Evolutionary conservation across 2,888 invertebrate species (phyloP).

Genomic region (Limnephilus lunatus): DNA sequence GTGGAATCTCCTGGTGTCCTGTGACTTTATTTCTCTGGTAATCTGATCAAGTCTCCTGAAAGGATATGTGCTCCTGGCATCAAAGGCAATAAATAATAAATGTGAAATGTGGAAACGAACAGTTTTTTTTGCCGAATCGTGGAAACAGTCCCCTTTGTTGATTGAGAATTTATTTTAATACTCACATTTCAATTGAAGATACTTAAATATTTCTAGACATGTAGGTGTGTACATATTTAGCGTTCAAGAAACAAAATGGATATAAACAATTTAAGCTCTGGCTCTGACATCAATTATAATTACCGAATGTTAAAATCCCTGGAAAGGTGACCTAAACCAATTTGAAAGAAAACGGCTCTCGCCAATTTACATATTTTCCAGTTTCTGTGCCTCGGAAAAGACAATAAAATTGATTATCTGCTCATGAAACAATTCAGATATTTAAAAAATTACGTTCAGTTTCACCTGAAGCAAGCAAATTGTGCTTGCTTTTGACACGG

Average conservation of each 20-base stretch:
- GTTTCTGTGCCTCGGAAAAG: no score
- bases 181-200: background rate
- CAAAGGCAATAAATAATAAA: background rate
- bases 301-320: no score
- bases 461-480: no score
- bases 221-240: no score
- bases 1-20: background rate
- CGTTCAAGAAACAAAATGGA: background rate
- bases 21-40: background rate
- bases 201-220: background rate
- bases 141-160: background rate
- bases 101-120: background rate
- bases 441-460: no score
- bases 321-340: no score
- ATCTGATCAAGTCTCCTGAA: background rate
- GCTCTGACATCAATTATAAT: background rate
- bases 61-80: background rate
- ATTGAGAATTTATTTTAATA: background rate
- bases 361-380: no score
- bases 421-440: no score
- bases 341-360: no score
- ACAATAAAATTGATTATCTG: no score
- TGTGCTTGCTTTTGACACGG: no score
- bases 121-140: background rate
- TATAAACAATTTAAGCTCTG: background rate